phyloP scores from a whole-genome alignment of 1,140 invertebrate genomes.

The Drosophila obscura region DNA sequence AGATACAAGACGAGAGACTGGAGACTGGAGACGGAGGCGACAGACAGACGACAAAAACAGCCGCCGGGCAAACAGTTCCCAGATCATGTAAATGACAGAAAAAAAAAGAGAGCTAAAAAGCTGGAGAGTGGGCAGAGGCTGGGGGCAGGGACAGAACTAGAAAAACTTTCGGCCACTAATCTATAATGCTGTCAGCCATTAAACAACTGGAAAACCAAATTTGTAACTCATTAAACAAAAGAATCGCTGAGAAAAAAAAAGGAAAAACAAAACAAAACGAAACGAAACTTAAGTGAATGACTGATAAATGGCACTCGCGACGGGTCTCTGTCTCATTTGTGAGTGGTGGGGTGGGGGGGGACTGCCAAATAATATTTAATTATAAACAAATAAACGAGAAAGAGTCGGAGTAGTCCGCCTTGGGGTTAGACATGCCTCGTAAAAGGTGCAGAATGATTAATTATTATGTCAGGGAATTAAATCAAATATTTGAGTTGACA shows the following conservation, averaged over 20 bases:
- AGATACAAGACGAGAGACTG: slow-evolving; percentile 45
- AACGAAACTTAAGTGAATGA: slow-evolving; percentile 55
- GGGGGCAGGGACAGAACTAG: slow-evolving; percentile 31
- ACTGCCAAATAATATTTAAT: slow-evolving; percentile 82
- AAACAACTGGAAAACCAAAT: slow-evolving; percentile 80
- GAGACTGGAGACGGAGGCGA: slow-evolving; percentile 27
- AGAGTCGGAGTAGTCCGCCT: slow-evolving; percentile 16
- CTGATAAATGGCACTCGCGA: slow-evolving; percentile 74
- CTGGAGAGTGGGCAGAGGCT: background rate
- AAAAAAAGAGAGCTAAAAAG: background rate
- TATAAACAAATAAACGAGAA: slow-evolving; percentile 79
- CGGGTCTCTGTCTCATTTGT: slow-evolving; percentile 72
- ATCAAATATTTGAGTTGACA: slow-evolving; percentile 82
- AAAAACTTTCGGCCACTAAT: slow-evolving; percentile 76
- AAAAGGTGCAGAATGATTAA: slow-evolving; percentile 81
- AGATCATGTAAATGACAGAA: slow-evolving; percentile 51
- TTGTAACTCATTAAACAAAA: slow-evolving; percentile 77
- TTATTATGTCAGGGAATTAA: slow-evolving; percentile 82
- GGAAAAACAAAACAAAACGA: slow-evolving; percentile 52
- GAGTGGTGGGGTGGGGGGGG: slow-evolving; percentile 2
- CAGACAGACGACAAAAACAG: slow-evolving; percentile 49
- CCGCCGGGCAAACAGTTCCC: slow-evolving; percentile 71
- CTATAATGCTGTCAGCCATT: slow-evolving; percentile 81
- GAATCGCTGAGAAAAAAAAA: slow-evolving; percentile 11
- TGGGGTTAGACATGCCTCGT: slow-evolving; percentile 44